Conservation (phyloP, 2,888 invertebrate genomes). For the Ophioninae sp. region DNA sequence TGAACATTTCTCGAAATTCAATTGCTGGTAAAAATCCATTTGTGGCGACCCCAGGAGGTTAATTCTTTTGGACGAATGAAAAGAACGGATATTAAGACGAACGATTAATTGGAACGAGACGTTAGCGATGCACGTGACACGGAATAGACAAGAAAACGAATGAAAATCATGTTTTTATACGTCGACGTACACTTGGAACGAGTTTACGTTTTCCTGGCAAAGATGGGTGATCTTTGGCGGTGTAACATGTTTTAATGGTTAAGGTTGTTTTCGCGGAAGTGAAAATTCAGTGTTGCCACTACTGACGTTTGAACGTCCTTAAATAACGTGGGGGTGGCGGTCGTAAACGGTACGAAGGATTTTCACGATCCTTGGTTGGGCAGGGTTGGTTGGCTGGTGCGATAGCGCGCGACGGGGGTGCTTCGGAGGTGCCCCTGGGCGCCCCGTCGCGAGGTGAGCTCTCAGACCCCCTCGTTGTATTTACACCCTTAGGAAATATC, state of each 20-base stretch:
- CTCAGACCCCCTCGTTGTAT: slow-evolving; percentile 74
- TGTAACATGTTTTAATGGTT: slow-evolving; percentile 6
- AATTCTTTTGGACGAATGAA: background rate
- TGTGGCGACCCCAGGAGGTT: too few species aligned
- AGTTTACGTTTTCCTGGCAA: background rate
- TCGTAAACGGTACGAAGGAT: slow-evolving; percentile 51
- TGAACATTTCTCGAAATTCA: too few species aligned
- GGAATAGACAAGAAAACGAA: background rate
- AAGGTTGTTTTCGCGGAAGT: slow-evolving; percentile 39
- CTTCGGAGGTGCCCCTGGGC: slow-evolving; percentile 58
- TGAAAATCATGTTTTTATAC: background rate
- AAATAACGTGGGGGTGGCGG: slow-evolving; percentile 28
- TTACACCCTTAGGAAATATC: slow-evolving; percentile 79
- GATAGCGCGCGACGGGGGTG: slow-evolving; percentile 47
- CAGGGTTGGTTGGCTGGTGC: background rate
- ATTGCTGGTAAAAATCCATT: too few species aligned
- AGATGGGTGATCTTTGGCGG: background rate
- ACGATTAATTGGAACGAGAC: background rate
- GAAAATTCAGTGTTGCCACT: slow-evolving; percentile 33
- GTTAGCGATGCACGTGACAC: too few species aligned
- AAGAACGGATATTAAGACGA: background rate
- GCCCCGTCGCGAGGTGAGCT: slow-evolving; percentile 66
- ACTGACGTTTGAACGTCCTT: slow-evolving; percentile 38
- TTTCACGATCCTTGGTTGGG: slow-evolving; percentile 37
- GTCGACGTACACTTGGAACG: background rate